phyloP scores from a whole-genome alignment of 2,113 vertebrate species.

The Lycocorax pyrrhopterus region DNA sequence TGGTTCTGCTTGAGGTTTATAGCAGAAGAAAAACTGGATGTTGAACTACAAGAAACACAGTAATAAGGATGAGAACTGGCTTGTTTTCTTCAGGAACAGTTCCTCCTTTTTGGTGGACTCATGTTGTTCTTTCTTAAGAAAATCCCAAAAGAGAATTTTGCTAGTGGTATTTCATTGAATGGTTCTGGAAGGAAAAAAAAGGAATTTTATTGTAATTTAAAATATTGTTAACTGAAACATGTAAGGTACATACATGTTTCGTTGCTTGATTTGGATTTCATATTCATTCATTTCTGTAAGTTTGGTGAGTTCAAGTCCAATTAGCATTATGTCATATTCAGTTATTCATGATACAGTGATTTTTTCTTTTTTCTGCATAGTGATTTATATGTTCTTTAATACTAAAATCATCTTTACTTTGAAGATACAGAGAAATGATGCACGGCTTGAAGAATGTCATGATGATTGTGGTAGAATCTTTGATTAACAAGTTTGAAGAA shows the following conservation, averaged over 20 bases:
- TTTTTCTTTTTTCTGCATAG: neutral
- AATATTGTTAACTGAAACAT: neutral
- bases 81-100: neutral
- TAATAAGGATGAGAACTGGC: neutral
- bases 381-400: neutral
- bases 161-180: neutral
- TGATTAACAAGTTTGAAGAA: slow-evolving; percentile 90
- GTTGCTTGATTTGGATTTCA: neutral
- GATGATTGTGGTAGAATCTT: slow-evolving; percentile 85
- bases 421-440: slow-evolving; percentile 92
- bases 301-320: neutral
- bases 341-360: neutral
- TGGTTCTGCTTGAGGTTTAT: neutral
- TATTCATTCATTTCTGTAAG: neutral
- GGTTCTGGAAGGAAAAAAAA: neutral
- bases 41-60: neutral
- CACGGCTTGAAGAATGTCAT: slow-evolving; percentile 85
- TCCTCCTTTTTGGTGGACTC: neutral
- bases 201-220: neutral
- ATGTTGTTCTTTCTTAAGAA: neutral
- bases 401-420: slow-evolving; percentile 17
- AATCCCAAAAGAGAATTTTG: neutral
- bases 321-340: neutral
- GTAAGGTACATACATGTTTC: neutral
- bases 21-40: neutral